Base-by-base conservation (phyloP, 92 coral and sea anemone genomes). In the Palythoa caribaeorum region DNA sequence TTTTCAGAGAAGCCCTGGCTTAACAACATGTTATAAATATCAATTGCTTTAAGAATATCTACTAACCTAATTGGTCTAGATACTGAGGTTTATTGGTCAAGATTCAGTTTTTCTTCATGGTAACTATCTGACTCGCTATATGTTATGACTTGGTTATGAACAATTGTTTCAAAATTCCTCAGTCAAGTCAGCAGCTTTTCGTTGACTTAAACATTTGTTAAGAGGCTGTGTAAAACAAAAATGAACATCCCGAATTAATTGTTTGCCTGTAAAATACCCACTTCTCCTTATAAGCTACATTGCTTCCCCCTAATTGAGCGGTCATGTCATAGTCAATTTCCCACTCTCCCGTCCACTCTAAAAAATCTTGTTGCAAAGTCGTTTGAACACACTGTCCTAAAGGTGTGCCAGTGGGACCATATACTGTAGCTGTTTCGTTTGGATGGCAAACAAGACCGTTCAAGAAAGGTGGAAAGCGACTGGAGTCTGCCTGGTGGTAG, bases 311-410 rank as follows among this genome's bases (percentile, higher is more conserved):
- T 12, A 81, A 17, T 20, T 21, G 39, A 28, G 86, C 86, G 3
- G 86, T 65, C 20, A 3, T 48, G 10, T n/a, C 86, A 6, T 6
- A 6, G 51, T 81, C 86, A 1, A 81, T 16, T 28, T 19, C 86
- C 86, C 86, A 81, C 6, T 81, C 63, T 17, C 86, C 86, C 8
- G 86, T 81, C 60, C 86, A 66, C 76, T 47, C 44, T 38, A 81
- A 44, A 40, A 65, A 81, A 13, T 65, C 63, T 63, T 81, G 86
- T n/a, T 35, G 5, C 44, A 81, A 65, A 12, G 86, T 40, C 7
- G 50, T 16, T 35, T 81, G 86, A 15, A 66, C 28, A 20, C 86
- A 81, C 6, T 48, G 5, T 50, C 86, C 86, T 1, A 81, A 48
- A 4, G 54, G 50, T 5, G 44, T 15, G 5, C 60, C 76, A 47